A percentile compares a stretch with the other conserved stretches of the same genome.
Evolutionary conservation across 2,888 invertebrate species (phyloP).

Genomic region (Elegia similella): DNA sequence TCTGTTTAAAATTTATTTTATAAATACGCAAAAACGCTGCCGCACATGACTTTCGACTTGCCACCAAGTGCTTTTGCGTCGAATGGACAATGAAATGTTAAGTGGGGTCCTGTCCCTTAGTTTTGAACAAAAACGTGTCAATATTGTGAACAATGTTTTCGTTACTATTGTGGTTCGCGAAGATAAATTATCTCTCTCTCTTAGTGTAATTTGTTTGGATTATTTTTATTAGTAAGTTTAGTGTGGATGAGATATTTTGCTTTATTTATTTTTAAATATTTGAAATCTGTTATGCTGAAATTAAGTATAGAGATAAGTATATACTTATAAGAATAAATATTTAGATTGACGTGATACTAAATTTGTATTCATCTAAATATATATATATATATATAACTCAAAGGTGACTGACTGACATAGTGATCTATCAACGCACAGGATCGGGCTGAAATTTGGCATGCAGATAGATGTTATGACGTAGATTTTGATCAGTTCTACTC

Average conservation of each 20-base stretch:
- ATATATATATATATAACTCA: too few species aligned
- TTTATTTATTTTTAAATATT: too few species aligned
- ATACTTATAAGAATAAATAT: too few species aligned
- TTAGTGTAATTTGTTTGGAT: constrained; percentile 72
- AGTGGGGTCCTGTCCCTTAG: constrained; percentile 66
- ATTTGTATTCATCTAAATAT: too few species aligned
- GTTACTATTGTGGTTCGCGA: constrained; percentile 68
- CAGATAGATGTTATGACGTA: too few species aligned
- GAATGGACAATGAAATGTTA: constrained; percentile 62
- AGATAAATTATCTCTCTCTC: constrained; percentile 70
- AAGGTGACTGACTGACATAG: too few species aligned
- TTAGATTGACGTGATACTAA: too few species aligned
- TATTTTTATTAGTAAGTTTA: constrained; percentile 37
- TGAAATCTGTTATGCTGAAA: too few species aligned
- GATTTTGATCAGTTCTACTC: too few species aligned
- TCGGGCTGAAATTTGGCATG: too few species aligned
- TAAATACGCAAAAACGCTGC: constrained; percentile 16
- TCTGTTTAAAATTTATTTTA: background rate
- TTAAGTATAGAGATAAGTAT: too few species aligned
- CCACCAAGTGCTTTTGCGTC: constrained; percentile 34
- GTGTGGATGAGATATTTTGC: constrained; percentile 38
- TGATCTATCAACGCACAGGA: too few species aligned
- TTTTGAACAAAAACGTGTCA: constrained; percentile 74
- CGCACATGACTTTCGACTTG: constrained; percentile 21
- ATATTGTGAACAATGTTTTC: constrained; percentile 77